Percentiles rank a stretch among this genome's conserved stretches.
Conservation (phyloP, 2,797 vertebrate genomes). For the Sebastes jordani region DNA sequence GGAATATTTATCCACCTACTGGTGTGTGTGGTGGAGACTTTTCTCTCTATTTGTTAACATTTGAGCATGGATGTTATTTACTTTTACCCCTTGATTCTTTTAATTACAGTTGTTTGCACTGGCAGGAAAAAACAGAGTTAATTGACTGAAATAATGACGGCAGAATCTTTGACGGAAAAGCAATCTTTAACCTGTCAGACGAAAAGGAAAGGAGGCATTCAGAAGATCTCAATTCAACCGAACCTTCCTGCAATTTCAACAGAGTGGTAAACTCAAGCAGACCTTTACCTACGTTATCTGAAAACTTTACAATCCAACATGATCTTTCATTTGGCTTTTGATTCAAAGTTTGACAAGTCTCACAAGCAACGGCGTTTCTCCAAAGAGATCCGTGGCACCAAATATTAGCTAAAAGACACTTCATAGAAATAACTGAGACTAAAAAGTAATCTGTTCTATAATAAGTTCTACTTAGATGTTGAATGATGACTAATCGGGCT, state of each 20-base stretch:
- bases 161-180: not conserved
- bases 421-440: not conserved
- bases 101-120: not conserved
- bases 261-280: conserved; percentile 28
- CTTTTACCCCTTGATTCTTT: not conserved
- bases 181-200: conserved; percentile 10
- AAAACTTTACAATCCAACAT: conserved; percentile 25
- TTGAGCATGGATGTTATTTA: not conserved
- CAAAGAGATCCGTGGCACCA: not conserved
- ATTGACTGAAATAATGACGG: conserved; percentile 30
- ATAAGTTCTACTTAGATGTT: not conserved
- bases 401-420: not conserved
- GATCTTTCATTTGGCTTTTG: conserved; percentile 44
- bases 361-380: not conserved
- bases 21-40: not conserved
- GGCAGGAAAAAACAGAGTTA: conserved; percentile 5
- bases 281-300: conserved; percentile 15
- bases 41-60: not conserved
- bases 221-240: conserved; percentile 16
- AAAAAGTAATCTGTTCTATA: not conserved
- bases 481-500: conserved; percentile 1
- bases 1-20: conserved; percentile 39
- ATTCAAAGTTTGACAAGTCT: conserved; percentile 35
- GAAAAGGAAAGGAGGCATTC: conserved; percentile 27
- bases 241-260: conserved; percentile 30